Conservation (phyloP, 2,113 vertebrate species). For the Salvator merianae region DNA sequence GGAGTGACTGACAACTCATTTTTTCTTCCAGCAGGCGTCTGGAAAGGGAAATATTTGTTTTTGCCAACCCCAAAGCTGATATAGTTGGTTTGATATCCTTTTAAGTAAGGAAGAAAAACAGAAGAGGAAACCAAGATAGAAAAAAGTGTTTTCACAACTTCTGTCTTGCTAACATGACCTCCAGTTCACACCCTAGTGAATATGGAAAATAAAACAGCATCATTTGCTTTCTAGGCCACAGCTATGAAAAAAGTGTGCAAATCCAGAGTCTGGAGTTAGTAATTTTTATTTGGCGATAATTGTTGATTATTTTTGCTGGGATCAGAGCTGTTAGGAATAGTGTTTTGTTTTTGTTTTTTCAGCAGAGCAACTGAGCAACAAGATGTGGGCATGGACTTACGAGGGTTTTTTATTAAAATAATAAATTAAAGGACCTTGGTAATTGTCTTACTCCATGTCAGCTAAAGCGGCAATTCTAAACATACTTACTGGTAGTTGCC, state of each 20-base stretch:
- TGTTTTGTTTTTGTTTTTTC: no score
- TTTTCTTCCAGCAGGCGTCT: neutral
- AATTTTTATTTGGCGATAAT: no score
- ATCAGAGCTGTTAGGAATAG: no score
- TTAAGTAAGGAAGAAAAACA: neutral
- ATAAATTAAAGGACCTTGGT: neutral
- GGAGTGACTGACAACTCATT: neutral
- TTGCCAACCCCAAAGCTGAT: neutral
- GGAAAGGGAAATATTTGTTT: neutral
- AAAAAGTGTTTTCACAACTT: neutral
- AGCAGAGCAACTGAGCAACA: no score
- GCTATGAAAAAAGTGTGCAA: neutral
- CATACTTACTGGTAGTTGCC: no score
- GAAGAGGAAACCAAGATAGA: neutral
- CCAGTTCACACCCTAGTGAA: neutral
- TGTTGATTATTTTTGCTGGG: no score
- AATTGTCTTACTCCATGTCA: neutral
- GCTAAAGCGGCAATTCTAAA: no score
- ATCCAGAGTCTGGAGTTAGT: neutral
- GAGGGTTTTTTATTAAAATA: neutral
- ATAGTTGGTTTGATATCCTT: neutral
- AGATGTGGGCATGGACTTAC: no score
- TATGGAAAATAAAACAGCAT: neutral
- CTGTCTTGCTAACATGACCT: neutral
- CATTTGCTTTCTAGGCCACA: neutral